Base-by-base conservation (phyloP, 2,888 invertebrate genomes). In the Euphydryas editha region DNA sequence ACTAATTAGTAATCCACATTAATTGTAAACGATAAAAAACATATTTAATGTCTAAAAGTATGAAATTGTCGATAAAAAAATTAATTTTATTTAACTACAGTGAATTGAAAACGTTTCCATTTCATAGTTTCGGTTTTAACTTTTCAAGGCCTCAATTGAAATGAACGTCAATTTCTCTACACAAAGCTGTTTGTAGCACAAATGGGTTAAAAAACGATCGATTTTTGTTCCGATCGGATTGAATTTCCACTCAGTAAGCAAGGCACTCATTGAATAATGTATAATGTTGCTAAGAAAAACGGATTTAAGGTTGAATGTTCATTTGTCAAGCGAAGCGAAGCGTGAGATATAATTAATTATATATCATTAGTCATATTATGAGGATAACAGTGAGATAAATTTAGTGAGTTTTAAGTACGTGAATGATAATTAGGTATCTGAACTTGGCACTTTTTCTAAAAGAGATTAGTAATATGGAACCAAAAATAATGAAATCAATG, bases 151-250 rank as follows among this genome's bases (percentile, higher is more conserved):
- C 20, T 21, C 11, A 15, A 39, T 20, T 47, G 47, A n/a, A 47
- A 51, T 15, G 30, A n/a, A 44, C 42, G 21, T 62, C 49, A 47
- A 62, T 39, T 21, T 57, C 62, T 39, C 51, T 44, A 51, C 39
- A 58, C 56, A 51, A 58, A 59, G 54, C 36, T 49, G 51, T 54
- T 64, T 64, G 64, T 54, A 44, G 44, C 30, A 18, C 39, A 59
- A 54, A 64, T 30, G 54, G 17, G 42, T n/a, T 44, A 49, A 51
- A 59, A 56, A 62, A 18, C 39, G 30, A 46, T 36, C 18, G 51
- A 24, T 24, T 15, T 37, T 44, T 44, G 62, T 68, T 63, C 54
- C 62, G 62, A 62, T 69, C 76, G 76, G 75, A 74, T 73, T 73
- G 68, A 55, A 64, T 72, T 72, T 69, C 69, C 67, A 60, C 62